These are phyloP conservation scores for Cryptus armator DNA, from an alignment of 2,888 invertebrate species.

Conservation along the genomic window DNA sequence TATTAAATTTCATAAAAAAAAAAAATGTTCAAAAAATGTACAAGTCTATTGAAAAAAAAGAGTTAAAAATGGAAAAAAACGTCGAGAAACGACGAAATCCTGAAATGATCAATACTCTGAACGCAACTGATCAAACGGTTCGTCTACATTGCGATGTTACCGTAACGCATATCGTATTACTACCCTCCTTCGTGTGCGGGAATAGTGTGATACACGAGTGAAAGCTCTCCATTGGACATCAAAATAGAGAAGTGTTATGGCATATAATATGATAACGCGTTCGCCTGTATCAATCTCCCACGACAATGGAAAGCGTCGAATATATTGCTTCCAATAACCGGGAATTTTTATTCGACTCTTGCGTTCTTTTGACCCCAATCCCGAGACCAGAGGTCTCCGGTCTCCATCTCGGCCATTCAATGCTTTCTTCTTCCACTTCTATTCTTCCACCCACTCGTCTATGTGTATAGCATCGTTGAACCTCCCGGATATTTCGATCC, in stretches of 20 bases:
- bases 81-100: too few relatives aligned
- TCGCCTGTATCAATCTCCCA: constrained; percentile 24
- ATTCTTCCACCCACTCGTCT: constrained; percentile 5
- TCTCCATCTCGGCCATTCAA: constrained; percentile 15
- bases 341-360: constrained; percentile 48
- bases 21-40: too few relatives aligned
- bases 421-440: constrained; percentile 1
- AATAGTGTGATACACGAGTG: not conserved
- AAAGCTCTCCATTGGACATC: constrained; percentile 3
- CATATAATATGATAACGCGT: constrained; percentile 19
- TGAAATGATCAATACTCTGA: too few relatives aligned
- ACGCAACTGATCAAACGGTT: not conserved
- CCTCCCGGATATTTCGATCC: constrained; percentile 36
- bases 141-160: not conserved
- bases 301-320: constrained; percentile 69
- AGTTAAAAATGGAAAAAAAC: too few relatives aligned
- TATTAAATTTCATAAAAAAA: too few relatives aligned
- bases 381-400: not conserved
- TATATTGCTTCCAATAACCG: constrained; percentile 74
- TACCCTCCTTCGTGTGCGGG: not conserved
- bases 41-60: too few relatives aligned
- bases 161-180: too few relatives aligned
- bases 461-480: constrained; percentile 2
- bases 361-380: constrained; percentile 16
- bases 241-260: constrained; percentile 24